These are phyloP conservation scores for Ganaspis brasiliensis DNA, from an alignment of 2,888 invertebrate species.

Conservation along the genomic window DNA sequence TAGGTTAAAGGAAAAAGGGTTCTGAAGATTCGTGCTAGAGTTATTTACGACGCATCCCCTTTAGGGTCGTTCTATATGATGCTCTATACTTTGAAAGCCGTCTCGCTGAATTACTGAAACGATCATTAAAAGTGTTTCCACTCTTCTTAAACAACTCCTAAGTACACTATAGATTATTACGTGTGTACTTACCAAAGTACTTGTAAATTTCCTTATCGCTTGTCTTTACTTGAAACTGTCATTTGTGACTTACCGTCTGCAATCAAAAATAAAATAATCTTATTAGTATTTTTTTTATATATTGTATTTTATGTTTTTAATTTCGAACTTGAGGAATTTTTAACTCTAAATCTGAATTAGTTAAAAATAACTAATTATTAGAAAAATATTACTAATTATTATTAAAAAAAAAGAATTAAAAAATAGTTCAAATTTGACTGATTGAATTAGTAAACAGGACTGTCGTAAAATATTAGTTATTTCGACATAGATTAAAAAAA, in stretches of 20 bases:
- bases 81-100: neutral
- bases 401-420: too few relatives aligned
- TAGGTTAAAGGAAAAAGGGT: neutral
- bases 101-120: constrained; percentile 9
- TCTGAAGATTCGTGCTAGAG: constrained; percentile 19
- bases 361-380: too few relatives aligned
- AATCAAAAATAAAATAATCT: constrained; percentile 57
- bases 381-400: too few relatives aligned
- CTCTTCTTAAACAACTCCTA: constrained; percentile 18
- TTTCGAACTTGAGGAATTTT: too few relatives aligned
- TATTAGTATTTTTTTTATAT: neutral
- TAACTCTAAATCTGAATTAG: too few relatives aligned
- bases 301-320: too few relatives aligned
- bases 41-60: constrained; percentile 29
- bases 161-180: constrained; percentile 39
- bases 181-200: constrained; percentile 38
- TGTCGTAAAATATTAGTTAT: too few relatives aligned
- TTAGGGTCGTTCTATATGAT: constrained; percentile 22
- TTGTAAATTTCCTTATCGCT: constrained; percentile 35
- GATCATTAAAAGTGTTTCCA: constrained; percentile 24
- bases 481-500: too few relatives aligned
- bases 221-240: neutral
- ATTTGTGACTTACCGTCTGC: constrained; percentile 76
- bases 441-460: too few relatives aligned
- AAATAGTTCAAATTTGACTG: too few relatives aligned